These are phyloP conservation scores for Lophochroa leadbeateri DNA, from an alignment of 2,113 vertebrate genomes.

Conservation along the genomic window DNA sequence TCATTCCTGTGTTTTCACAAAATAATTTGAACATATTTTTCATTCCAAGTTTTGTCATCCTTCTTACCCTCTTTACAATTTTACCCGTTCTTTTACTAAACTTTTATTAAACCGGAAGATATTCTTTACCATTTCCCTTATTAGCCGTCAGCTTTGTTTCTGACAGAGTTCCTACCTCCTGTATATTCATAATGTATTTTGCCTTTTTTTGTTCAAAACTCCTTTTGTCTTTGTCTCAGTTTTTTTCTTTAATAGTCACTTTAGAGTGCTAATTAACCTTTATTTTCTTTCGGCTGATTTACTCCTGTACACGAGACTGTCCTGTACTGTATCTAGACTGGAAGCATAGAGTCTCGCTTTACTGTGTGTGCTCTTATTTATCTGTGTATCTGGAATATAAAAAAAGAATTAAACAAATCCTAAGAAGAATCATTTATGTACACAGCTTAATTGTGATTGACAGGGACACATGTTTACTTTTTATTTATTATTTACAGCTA, in stretches of 20 bases:
- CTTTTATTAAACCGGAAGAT: not conserved
- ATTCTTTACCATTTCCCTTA: not conserved
- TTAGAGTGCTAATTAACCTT: not conserved
- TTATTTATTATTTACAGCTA: not conserved
- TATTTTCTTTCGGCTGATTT: not conserved
- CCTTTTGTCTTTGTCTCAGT: not conserved
- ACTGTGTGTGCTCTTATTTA: not conserved
- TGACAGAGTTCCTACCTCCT: not conserved
- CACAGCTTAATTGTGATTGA: not conserved
- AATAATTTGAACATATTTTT: not conserved
- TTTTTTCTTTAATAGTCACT: not conserved
- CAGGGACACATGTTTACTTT: not conserved
- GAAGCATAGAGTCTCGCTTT: not conserved
- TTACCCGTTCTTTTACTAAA: not conserved
- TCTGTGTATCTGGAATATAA: not conserved
- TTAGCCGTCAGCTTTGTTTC: not conserved
- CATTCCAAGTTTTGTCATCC: not conserved
- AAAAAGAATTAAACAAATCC: not conserved
- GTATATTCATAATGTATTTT: not conserved
- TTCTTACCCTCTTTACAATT: not conserved
- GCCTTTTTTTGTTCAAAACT: not conserved
- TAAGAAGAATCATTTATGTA: not conserved
- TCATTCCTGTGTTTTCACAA: not conserved
- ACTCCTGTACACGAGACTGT: not conserved
- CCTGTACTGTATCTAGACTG: not conserved